Conservation (phyloP, 2,797 vertebrate species). For the Ceyx erithaca region DNA sequence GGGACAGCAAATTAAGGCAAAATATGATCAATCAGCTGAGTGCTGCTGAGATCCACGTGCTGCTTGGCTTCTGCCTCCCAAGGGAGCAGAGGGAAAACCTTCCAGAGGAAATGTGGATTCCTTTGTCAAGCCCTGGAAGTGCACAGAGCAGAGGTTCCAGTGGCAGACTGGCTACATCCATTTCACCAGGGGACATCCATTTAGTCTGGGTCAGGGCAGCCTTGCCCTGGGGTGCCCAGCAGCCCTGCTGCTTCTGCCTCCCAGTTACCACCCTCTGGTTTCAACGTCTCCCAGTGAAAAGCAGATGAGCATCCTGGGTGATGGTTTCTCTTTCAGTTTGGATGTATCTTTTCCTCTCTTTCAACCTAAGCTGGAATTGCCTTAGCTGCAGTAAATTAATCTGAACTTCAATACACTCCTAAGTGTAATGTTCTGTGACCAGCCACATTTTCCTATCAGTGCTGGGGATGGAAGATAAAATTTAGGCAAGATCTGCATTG, state of each 20-base stretch:
- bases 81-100: background rate
- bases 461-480: background rate
- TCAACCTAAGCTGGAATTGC: background rate
- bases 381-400: background rate
- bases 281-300: background rate
- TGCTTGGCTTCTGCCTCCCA: background rate
- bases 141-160: background rate
- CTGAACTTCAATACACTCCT: background rate
- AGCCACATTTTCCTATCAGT: accelerated
- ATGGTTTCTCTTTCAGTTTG: accelerated
- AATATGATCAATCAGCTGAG: background rate
- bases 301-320: accelerated
- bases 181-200: no score
- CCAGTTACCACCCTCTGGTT: accelerated
- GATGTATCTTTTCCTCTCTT: background rate
- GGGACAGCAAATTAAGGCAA: slow-evolving; percentile 30
- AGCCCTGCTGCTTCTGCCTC: background rate
- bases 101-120: background rate
- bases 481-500: accelerated
- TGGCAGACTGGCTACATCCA: background rate
- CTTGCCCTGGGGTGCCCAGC: background rate
- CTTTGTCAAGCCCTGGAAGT: background rate
- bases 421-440: background rate
- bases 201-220: background rate
- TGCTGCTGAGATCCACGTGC: background rate